A percentile compares a stretch with the other conserved stretches of the same genome.
These are phyloP conservation scores for Fragum whitleyi DNA, from an alignment of 2,888 invertebrate species.

Conservation along the genomic window DNA sequence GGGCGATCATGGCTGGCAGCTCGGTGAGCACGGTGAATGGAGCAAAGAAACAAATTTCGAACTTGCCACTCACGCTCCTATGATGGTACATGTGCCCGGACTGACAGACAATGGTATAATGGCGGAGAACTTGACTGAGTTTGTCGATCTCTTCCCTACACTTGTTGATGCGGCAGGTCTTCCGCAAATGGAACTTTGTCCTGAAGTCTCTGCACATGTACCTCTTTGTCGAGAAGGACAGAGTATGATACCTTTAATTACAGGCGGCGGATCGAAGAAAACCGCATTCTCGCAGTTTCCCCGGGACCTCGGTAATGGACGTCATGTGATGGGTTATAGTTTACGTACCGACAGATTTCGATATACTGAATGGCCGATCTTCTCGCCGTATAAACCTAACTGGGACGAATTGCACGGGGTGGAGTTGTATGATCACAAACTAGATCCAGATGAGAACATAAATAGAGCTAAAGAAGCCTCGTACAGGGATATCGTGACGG, in stretches of 20 bases:
- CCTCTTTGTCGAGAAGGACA: conserved; percentile 67
- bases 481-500: neutral
- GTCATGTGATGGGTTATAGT: conserved; percentile 60
- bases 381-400: conserved; percentile 50
- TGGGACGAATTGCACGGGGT: conserved; percentile 46
- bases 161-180: conserved; percentile 73
- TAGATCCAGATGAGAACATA: conserved; percentile 62
- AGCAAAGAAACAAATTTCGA: conserved; percentile 75
- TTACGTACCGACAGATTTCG: conserved; percentile 64
- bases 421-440: conserved; percentile 63
- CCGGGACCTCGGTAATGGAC: neutral
- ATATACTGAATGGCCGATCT: conserved; percentile 71
- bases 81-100: conserved; percentile 71
- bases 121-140: conserved; percentile 64
- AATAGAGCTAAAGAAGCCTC: neutral
- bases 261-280: conserved; percentile 42
- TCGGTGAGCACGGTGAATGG: conserved; percentile 77
- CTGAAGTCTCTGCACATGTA: conserved; percentile 48
- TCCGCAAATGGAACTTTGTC: conserved; percentile 52
- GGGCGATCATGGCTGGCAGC: conserved; percentile 76
- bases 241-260: conserved; percentile 66
- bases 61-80: conserved; percentile 71
- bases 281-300: conserved; percentile 45
- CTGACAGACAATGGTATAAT: conserved; percentile 55
- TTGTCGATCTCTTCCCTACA: conserved; percentile 74